Percentiles rank a stretch among this genome's conserved stretches.
These are phyloP conservation scores for Conus canariensis DNA, from an alignment of 2,888 invertebrate genomes.

Conservation along the genomic window DNA sequence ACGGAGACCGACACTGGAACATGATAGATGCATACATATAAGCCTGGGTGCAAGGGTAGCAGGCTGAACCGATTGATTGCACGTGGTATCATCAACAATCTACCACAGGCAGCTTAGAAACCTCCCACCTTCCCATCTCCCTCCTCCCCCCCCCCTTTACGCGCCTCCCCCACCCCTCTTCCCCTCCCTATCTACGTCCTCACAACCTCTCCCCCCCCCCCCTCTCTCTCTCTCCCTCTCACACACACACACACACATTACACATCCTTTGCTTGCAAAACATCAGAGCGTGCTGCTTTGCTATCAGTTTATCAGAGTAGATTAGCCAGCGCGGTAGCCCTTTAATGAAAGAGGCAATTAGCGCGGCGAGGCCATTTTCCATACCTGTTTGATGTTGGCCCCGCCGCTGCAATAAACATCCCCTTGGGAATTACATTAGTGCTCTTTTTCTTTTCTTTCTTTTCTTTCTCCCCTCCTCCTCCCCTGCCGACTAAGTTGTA, in stretches of 20 bases:
- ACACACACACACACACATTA: neutral
- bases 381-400: constrained; percentile 32
- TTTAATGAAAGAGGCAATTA: constrained; percentile 38
- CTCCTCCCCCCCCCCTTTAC: neutral
- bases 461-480: neutral
- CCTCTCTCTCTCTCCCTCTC: neutral
- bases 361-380: neutral
- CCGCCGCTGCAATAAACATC: constrained; percentile 20
- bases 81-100: no score
- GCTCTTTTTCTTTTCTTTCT: constrained; percentile 3
- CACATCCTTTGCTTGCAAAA: neutral
- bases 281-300: neutral
- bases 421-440: constrained; percentile 11
- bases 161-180: neutral
- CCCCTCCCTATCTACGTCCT: neutral
- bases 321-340: constrained; percentile 31
- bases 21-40: no score
- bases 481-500: neutral
- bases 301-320: constrained; percentile 35
- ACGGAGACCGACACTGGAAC: no score
- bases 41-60: no score
- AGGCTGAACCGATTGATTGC: no score
- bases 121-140: no score
- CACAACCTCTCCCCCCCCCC: neutral
- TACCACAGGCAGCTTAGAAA: no score